Conservation (phyloP, 2,797 vertebrate species). For the Stomatorhinus walkeri region DNA sequence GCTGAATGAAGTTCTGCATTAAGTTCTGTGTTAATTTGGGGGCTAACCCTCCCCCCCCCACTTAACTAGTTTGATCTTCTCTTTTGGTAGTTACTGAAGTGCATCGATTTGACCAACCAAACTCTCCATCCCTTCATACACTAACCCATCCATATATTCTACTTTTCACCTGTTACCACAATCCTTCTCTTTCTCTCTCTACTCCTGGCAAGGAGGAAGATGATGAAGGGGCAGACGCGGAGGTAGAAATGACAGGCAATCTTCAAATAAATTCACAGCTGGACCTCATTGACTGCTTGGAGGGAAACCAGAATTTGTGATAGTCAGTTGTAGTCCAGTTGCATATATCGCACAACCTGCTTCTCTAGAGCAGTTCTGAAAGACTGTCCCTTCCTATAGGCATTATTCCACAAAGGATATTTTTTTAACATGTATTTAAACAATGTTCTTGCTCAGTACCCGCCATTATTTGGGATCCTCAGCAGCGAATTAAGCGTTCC, state of each 20-base stretch:
- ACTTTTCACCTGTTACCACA: constrained; percentile 24
- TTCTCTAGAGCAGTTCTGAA: neutral
- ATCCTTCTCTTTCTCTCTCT: constrained; percentile 26
- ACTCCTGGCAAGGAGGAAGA: constrained; percentile 42
- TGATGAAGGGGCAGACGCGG: constrained; percentile 46
- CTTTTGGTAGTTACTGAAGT: neutral
- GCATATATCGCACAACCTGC: neutral
- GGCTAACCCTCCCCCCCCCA: neutral
- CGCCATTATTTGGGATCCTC: neutral
- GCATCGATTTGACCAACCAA: constrained; percentile 4
- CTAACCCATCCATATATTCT: constrained; percentile 34
- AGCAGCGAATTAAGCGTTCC: neutral
- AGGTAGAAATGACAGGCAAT: constrained; percentile 36
- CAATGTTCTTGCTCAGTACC: neutral
- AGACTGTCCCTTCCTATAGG: neutral
- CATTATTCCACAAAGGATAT: neutral
- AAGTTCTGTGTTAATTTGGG: neutral
- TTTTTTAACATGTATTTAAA: neutral
- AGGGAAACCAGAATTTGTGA: neutral
- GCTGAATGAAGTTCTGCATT: neutral
- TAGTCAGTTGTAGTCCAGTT: neutral
- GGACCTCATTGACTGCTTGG: neutral
- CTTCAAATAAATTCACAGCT: constrained; percentile 6
- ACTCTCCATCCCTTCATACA: neutral
- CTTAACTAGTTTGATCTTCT: constrained; percentile 6